Evolutionary conservation across 2,797 vertebrate genomes (phyloP).

Genomic region (Aeoliscus strigatus): DNA sequence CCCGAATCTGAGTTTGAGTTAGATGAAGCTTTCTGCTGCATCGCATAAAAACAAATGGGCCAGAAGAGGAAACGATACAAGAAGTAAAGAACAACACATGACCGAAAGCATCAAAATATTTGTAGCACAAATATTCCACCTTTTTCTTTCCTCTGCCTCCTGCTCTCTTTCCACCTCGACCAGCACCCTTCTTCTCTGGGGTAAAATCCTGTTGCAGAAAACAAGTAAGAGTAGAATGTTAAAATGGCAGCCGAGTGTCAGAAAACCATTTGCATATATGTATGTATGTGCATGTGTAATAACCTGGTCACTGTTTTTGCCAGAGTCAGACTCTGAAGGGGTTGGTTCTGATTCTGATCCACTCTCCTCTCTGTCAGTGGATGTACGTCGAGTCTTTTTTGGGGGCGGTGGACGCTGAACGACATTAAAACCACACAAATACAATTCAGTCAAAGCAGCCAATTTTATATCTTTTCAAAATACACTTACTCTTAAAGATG

Average conservation of each 20-base stretch:
- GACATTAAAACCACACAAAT: too few species aligned
- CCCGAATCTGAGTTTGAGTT: slow-evolving; percentile 84
- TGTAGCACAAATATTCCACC: slow-evolving; percentile 39
- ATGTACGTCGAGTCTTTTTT: slow-evolving; percentile 83
- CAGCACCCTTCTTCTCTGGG: slow-evolving; percentile 83
- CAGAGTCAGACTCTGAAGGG: slow-evolving; percentile 86
- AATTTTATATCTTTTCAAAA: too few species aligned
- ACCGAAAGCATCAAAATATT: background rate
- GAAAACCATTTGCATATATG: background rate
- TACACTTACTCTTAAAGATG: too few species aligned
- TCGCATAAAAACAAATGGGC: slow-evolving; percentile 1
- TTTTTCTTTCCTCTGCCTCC: slow-evolving; percentile 71
- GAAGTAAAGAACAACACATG: background rate
- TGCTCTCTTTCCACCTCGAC: slow-evolving; percentile 61
- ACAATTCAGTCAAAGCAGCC: too few species aligned
- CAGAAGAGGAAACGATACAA: background rate
- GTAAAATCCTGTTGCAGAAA: slow-evolving; percentile 85
- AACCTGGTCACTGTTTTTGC: slow-evolving; percentile 96
- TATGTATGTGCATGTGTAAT: slow-evolving; percentile 4
- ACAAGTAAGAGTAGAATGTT: slow-evolving; percentile 3
- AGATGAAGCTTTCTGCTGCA: slow-evolving; percentile 79
- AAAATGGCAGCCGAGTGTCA: background rate
- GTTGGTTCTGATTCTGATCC: slow-evolving; percentile 89
- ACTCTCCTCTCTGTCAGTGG: slow-evolving; percentile 85
- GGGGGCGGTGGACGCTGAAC: slow-evolving; percentile 66